These are phyloP conservation scores for Ispidina lecontei DNA, from an alignment of 2,797 vertebrate species.

Conservation along the genomic window DNA sequence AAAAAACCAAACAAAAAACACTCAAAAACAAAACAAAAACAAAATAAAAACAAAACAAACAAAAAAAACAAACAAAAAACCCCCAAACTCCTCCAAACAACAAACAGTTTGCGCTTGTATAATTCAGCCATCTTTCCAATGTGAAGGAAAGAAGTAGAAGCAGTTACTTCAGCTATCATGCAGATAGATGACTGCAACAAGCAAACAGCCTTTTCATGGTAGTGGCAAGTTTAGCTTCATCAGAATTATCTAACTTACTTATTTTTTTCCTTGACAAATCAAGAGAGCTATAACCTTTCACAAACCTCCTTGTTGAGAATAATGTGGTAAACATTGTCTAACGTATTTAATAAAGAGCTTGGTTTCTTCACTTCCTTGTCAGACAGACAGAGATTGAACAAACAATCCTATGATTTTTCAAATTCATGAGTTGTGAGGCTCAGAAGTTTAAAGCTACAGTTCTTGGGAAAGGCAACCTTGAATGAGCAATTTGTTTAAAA, in stretches of 20 bases:
- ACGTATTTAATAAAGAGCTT: background rate
- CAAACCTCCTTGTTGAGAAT: background rate
- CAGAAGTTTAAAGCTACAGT: background rate
- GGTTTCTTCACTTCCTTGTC: background rate
- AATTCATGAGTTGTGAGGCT: background rate
- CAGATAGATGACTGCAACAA: background rate
- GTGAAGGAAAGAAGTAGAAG: background rate
- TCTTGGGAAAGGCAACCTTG: background rate
- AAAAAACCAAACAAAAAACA: background rate
- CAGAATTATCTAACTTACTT: background rate
- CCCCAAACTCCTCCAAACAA: no score
- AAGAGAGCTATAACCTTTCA: background rate
- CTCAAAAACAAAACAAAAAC: no score
- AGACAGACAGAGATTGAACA: background rate
- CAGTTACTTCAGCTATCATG: background rate
- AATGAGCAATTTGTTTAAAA: background rate
- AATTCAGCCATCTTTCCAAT: background rate
- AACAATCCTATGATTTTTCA: background rate
- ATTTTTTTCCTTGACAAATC: background rate
- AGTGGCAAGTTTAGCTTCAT: background rate
- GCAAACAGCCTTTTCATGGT: background rate
- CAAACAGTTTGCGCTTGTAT: background rate
- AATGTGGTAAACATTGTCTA: accelerated
- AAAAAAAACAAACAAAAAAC: background rate
- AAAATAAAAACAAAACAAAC: no score